Conservation (phyloP, 2,797 vertebrate species). For the Cuniculus paca region DNA sequence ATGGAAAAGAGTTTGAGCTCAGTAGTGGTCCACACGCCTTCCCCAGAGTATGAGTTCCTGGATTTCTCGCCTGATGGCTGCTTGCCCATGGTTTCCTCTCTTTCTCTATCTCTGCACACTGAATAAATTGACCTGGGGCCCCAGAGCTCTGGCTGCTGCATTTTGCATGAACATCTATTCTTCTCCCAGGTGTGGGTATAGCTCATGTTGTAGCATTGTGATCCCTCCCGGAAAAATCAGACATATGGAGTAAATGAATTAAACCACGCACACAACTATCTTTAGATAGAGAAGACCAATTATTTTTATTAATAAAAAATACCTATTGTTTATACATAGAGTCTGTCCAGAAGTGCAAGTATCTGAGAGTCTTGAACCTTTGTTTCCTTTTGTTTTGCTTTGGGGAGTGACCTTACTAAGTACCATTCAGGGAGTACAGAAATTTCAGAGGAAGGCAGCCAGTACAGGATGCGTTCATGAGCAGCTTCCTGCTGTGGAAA, state of each 20-base stretch:
- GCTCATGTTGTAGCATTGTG: background rate
- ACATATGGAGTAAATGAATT: background rate
- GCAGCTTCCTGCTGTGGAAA: background rate
- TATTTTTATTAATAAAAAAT: background rate
- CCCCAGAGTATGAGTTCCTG: background rate
- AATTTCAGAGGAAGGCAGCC: background rate
- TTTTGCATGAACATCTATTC: background rate
- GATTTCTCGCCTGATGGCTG: fast-evolving
- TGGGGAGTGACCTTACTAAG: background rate
- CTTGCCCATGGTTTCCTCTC: background rate
- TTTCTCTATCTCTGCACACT: background rate
- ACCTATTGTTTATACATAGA: background rate
- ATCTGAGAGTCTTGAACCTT: background rate
- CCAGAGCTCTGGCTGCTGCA: background rate
- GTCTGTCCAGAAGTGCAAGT: too few relatives aligned
- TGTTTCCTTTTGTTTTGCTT: background rate
- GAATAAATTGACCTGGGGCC: background rate
- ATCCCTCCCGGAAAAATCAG: background rate
- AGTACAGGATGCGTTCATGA: background rate
- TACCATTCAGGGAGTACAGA: background rate
- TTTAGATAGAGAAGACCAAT: background rate
- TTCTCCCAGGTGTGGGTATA: background rate
- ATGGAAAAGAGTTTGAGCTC: background rate
- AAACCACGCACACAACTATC: background rate
- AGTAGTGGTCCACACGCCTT: fast-evolving